Percentiles rank a stretch among this genome's conserved stretches.
phyloP scores from a whole-genome alignment of 2,113 vertebrate genomes.

The Pygoscelis antarcticus region DNA sequence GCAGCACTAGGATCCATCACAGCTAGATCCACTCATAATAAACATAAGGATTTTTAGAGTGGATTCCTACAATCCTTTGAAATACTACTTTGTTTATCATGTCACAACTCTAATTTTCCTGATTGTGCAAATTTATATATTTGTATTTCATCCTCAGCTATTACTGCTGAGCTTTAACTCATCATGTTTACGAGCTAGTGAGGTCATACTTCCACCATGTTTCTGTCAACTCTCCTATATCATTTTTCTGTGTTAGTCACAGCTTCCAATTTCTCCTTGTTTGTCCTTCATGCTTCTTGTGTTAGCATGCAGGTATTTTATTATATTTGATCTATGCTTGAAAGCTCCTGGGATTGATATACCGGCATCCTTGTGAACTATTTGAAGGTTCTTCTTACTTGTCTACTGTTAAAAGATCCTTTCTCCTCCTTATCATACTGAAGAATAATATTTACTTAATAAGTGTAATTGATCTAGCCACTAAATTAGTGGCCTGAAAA shows the following conservation, averaged over 20 bases:
- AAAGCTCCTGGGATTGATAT: background rate
- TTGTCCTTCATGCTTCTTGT: conserved; percentile 33
- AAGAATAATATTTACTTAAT: background rate
- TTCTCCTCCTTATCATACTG: background rate
- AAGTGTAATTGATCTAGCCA: background rate
- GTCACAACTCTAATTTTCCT: background rate
- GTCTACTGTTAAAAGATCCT: background rate
- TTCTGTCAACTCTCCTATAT: conserved; percentile 5
- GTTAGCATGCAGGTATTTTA: conserved; percentile 18
- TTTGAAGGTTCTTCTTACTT: background rate
- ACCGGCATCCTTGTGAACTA: background rate
- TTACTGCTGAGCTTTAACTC: background rate
- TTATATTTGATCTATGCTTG: conserved; percentile 22
- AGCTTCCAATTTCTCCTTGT: conserved; percentile 32
- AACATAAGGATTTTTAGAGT: background rate
- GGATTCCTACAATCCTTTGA: background rate
- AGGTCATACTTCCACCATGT: background rate
- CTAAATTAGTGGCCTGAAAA: background rate
- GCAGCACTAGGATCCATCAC: background rate
- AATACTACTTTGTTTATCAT: background rate
- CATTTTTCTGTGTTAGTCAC: background rate
- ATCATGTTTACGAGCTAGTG: background rate
- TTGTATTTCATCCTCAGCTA: background rate
- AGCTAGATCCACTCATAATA: background rate
- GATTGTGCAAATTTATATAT: background rate